Base-by-base conservation (phyloP, 2,888 invertebrate species). In the Drosophila dives region DNA sequence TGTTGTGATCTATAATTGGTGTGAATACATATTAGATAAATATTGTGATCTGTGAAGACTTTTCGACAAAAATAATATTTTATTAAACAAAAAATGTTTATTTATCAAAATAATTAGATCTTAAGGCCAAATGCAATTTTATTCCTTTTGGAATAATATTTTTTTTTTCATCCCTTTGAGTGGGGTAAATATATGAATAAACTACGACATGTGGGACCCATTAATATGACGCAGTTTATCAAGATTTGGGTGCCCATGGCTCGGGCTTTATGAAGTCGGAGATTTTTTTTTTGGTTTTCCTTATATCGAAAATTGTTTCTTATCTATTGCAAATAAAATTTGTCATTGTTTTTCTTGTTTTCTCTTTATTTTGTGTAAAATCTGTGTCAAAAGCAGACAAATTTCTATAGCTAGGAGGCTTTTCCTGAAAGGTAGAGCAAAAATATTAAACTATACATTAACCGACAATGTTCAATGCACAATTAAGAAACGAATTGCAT, bases 211-310 rank as follows among this genome's bases (percentile, higher is more conserved):
- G 86, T 94, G 55, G 95, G 95, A 81, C 96, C 96, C 90, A 96
- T 96, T 94, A 96, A 97, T 91, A 96, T 97, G 95, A 96, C 96
- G 38, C 95, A 95, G 83, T 95, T 98, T 86, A 95, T 95, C 64
- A 95, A 95, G 85, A 98, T 95, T 94, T 98, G 84, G 95, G 95
- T 67, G 92, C 95, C 55, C 95, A 95, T 89, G 94, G 95, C 29
- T 95, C 96, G 53, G 95, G 94, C 63, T 94, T 96, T 91, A 95
- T 96, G 79, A 97, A 98, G 93, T 95, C 96, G 91, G 95, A 97
- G 78, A n/a, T 94, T 97, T 71, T 98, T 23, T 23, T 23, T 98
- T 94, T 97, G 97, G 4, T 92, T 96, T 53, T 90, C 90, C 26
- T 91, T 80, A 77, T 10, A 8, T 12, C n/a, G 11, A 38, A 29